phyloP scores from a whole-genome alignment of 2,888 invertebrate species.

The Zygothrica quintamaculata region DNA sequence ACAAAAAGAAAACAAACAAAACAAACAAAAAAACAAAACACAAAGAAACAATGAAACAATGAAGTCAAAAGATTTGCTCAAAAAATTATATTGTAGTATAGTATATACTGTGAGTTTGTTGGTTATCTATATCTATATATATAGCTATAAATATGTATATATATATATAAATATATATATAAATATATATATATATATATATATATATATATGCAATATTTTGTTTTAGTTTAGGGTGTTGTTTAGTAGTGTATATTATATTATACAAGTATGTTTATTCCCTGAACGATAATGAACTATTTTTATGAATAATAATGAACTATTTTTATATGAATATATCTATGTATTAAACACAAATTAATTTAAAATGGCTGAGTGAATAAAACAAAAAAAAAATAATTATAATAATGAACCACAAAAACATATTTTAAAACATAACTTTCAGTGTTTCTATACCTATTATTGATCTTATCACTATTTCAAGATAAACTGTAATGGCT shows the following conservation, averaged over 20 bases:
- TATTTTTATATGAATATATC: slow-evolving; percentile 72
- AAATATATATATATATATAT: slow-evolving; percentile 18
- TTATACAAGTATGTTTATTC: slow-evolving; percentile 38
- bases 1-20: not conserved
- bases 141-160: slow-evolving; percentile 29
- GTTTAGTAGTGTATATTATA: slow-evolving; percentile 53
- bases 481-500: too few relatives aligned
- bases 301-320: slow-evolving; percentile 41
- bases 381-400: slow-evolving; percentile 54
- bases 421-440: slow-evolving; percentile 15
- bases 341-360: slow-evolving; percentile 64
- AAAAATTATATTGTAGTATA: slow-evolving; percentile 42
- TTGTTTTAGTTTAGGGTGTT: slow-evolving; percentile 78
- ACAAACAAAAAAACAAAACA: not conserved
- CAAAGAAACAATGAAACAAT: slow-evolving; percentile 2
- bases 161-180: slow-evolving; percentile 37
- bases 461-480: too few relatives aligned
- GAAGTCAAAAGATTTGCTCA: slow-evolving; percentile 66
- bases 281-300: slow-evolving; percentile 11
- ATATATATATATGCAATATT: slow-evolving; percentile 56
- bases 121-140: slow-evolving; percentile 54
- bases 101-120: slow-evolving; percentile 46
- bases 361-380: slow-evolving; percentile 74
- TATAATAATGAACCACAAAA: too few relatives aligned
- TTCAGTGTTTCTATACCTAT: too few relatives aligned